Percentiles rank a stretch among this genome's conserved stretches.
Evolutionary conservation across 2,113 vertebrate genomes (phyloP).

Genomic region (Toxotes jaculatrix): DNA sequence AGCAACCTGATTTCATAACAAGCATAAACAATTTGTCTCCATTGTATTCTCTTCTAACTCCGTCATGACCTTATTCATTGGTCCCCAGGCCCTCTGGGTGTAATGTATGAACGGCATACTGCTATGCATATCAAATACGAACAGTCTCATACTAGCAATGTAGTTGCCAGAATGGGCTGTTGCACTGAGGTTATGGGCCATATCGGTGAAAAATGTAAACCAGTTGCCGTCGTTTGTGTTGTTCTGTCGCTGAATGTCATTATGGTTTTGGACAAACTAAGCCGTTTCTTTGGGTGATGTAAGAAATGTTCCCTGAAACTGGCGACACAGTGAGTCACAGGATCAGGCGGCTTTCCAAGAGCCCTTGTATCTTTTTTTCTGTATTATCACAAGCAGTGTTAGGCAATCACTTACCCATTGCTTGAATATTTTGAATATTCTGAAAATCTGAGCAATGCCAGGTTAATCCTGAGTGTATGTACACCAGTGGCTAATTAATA

Average conservation of each 20-base stretch:
- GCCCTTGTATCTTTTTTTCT: background rate
- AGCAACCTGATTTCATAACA: conserved; percentile 72
- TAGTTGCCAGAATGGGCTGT: conserved; percentile 3
- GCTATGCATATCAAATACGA: conserved; percentile 63
- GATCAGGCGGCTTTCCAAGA: background rate
- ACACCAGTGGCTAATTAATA: background rate
- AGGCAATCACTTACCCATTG: background rate
- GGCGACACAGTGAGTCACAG: background rate
- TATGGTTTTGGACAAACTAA: conserved; percentile 19
- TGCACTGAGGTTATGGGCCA: conserved; percentile 4
- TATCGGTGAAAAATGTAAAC: conserved; percentile 6
- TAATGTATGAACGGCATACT: conserved; percentile 53
- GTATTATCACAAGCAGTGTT: background rate
- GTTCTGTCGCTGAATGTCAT: conserved; percentile 7
- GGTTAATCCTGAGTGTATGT: too few species aligned
- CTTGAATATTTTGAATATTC: background rate
- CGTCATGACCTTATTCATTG: conserved; percentile 67
- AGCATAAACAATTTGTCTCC: conserved; percentile 74
- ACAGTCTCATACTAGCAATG: conserved; percentile 1
- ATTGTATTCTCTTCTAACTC: conserved; percentile 62
- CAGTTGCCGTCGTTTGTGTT: background rate
- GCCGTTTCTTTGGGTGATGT: background rate
- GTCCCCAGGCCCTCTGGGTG: conserved; percentile 55
- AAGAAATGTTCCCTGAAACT: conserved; percentile 14
- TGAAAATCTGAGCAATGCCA: too few species aligned